These are phyloP conservation scores for Didymodactylos carnosus DNA, from an alignment of 2,888 invertebrate genomes.

Conservation along the genomic window DNA sequence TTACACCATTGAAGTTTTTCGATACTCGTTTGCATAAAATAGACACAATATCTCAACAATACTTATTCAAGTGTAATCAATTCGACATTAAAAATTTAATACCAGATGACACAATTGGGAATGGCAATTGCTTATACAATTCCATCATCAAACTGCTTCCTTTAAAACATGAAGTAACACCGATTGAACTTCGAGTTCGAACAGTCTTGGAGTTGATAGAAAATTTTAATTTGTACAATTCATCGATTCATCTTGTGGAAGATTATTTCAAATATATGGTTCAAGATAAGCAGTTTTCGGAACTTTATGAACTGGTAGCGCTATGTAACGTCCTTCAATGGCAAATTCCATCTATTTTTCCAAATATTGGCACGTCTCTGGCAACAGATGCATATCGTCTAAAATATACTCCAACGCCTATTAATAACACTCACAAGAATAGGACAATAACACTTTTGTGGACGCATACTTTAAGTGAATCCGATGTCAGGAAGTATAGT, in stretches of 20 bases:
- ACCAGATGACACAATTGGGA: not conserved
- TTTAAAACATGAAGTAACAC: no score
- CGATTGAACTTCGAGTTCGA: not conserved
- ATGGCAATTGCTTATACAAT: not conserved
- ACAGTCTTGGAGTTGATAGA: not conserved
- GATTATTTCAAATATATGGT: not conserved
- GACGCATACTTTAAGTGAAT: not conserved
- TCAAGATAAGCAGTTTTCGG: not conserved
- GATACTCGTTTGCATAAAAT: not conserved
- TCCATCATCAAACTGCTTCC: not conserved
- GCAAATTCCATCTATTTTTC: not conserved
- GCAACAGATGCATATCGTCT: no score
- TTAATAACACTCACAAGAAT: not conserved
- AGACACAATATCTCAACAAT: not conserved
- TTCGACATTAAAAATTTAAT: not conserved
- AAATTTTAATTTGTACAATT: not conserved
- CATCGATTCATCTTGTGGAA: not conserved
- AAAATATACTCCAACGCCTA: not conserved
- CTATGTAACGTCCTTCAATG: not conserved
- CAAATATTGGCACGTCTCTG: no score
- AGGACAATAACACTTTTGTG: not conserved
- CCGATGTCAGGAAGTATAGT: not conserved
- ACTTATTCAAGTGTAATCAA: not conserved
- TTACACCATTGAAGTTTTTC: not conserved
- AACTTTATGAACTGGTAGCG: not conserved